These are phyloP conservation scores for Bradysia coprophila DNA, from an alignment of 1,140 invertebrate genomes.

Conservation along the genomic window DNA sequence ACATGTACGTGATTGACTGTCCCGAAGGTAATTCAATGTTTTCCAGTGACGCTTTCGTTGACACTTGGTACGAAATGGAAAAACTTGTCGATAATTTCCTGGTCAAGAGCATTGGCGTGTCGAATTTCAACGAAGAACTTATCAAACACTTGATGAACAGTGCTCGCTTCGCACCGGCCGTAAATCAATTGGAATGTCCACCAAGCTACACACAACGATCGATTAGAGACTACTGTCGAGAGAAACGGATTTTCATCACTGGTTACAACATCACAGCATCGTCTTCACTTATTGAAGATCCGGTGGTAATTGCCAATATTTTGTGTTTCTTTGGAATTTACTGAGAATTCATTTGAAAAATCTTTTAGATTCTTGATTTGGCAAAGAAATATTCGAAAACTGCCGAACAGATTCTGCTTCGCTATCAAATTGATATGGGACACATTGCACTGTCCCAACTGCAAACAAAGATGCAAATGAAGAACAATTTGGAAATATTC, in stretches of 20 bases:
- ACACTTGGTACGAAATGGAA: conserved; percentile 81
- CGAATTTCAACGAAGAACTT: conserved; percentile 71
- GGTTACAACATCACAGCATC: too few relatives aligned
- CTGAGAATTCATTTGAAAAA: too few relatives aligned
- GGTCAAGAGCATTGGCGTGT: conserved; percentile 56
- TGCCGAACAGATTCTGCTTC: neutral
- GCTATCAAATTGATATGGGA: conserved; percentile 22
- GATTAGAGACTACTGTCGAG: conserved; percentile 50
- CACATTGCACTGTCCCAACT: conserved; percentile 34
- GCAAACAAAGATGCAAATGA: conserved; percentile 41
- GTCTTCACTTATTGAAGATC: too few relatives aligned
- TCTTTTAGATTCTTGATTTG: too few relatives aligned
- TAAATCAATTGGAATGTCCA: conserved; percentile 65
- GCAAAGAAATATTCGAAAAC: conserved; percentile 1
- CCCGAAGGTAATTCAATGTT: too few relatives aligned
- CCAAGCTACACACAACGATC: conserved; percentile 52
- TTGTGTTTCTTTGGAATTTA: too few relatives aligned
- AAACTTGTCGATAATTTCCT: conserved; percentile 46
- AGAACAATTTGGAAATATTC: conserved; percentile 48
- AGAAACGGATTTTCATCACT: too few relatives aligned
- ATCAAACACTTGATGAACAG: conserved; percentile 44
- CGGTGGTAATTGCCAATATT: too few relatives aligned
- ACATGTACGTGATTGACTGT: too few relatives aligned
- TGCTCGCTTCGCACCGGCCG: conserved; percentile 47
- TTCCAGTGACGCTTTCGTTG: too few relatives aligned